Evolutionary conservation across 2,797 vertebrate genomes (phyloP).

Genomic region (Macrochelys suwanniensis): DNA sequence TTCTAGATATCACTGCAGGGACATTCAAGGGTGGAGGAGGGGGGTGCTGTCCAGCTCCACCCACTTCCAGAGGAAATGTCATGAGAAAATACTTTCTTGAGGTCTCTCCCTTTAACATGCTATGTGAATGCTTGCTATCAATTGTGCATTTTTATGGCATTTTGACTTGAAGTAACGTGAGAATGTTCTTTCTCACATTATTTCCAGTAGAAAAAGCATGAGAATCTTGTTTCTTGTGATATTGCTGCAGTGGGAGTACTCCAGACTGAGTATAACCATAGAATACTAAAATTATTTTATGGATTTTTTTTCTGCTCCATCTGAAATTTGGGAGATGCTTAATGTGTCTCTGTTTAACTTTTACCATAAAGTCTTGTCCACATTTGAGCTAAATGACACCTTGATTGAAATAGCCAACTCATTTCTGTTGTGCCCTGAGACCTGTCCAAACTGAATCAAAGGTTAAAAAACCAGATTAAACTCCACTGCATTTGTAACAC

Average conservation of each 20-base stretch:
- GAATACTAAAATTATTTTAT: neutral
- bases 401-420: conserved; percentile 49
- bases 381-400: conserved; percentile 54
- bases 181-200: conserved; percentile 77
- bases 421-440: conserved; percentile 55
- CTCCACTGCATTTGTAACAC: conserved; percentile 63
- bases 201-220: conserved; percentile 73
- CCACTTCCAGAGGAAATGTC: conserved; percentile 78
- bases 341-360: conserved; percentile 46
- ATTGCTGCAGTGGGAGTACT: conserved; percentile 53
- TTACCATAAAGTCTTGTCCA: conserved; percentile 45
- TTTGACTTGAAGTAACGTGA: conserved; percentile 78
- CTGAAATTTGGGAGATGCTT: conserved; percentile 36
- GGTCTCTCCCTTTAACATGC: conserved; percentile 68
- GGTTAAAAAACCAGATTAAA: conserved; percentile 72
- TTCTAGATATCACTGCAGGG: conserved; percentile 56
- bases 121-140: conserved; percentile 73
- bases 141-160: conserved; percentile 74
- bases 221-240: conserved; percentile 67
- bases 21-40: conserved; percentile 65
- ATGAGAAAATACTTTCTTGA: conserved; percentile 79
- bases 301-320: conserved; percentile 2
- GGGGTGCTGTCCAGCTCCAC: conserved; percentile 60
- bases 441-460: conserved; percentile 66
- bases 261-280: conserved; percentile 43